Base-by-base conservation (phyloP, 1,140 invertebrate species). In the Battus philenor region DNA sequence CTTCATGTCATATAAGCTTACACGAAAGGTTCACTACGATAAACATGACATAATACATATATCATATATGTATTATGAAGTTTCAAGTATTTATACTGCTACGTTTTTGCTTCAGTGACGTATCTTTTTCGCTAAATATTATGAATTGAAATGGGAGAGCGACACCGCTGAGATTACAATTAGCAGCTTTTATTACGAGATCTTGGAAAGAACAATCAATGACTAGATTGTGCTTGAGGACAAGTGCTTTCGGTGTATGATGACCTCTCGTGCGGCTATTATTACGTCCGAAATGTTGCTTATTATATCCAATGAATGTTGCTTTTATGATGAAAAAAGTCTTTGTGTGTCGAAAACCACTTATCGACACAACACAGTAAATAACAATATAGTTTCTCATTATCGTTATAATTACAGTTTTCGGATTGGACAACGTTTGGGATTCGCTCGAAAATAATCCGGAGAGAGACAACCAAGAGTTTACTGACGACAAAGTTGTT, bases 391-490 rank as follows among this genome's bases (percentile, higher is more conserved):
- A 7, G 11, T 9, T 20, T 51, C 20, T 46, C n/a, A 46, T 18
- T 18, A n/a, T 15, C 22, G 50, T 52, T 36, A 49, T 16, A 58
- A 50, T 63, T 61, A 30, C 70, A 84, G 80, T 77, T 27, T 72
- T 69, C 53, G 74, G 72, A 3, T 41, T 79, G 63, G 76, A 84
- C 41, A 81, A 84, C 61, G 80, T 81, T 54, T 81, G 77, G 76
- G 77, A 81, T 16, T 70, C 66, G 30, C 60, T 84, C 12, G 80
- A 79, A 33, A 39, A 57, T 22, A 36, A 68, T 4, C 68, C 77
- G 11, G 77, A 83, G 39, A 72, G 63, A 44, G 77, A 84, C 4
- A 71, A 57, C 5, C 63, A 68, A 16, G 76, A 84, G 2, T n/a
- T n/a, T n/a, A 53, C 50, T 20, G 74, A 80, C 0, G 73, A 79